Percentiles rank a stretch among this genome's conserved stretches.
Evolutionary conservation across 2,113 vertebrate species (phyloP).

Genomic region (Phrynosoma platyrhinos): DNA sequence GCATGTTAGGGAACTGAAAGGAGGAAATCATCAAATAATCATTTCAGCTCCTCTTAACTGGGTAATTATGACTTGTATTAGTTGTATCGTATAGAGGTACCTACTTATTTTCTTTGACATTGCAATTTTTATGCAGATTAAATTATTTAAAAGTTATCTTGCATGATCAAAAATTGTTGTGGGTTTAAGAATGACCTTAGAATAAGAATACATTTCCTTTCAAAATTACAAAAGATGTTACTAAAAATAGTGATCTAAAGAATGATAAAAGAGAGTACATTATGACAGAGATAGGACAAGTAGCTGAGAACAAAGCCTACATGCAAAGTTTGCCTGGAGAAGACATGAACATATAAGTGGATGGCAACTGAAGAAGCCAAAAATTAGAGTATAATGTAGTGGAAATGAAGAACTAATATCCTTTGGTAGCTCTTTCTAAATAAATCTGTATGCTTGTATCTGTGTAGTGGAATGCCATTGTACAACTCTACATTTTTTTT

Average conservation of each 20-base stretch:
- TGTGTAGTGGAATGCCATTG: background rate
- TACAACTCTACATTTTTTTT: no score
- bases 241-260: background rate
- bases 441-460: background rate
- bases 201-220: background rate
- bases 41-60: background rate
- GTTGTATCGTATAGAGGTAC: no score
- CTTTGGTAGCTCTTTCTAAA: background rate
- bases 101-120: no score
- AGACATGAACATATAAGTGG: background rate
- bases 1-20: background rate
- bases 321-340: background rate
- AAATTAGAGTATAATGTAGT: background rate
- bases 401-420: background rate
- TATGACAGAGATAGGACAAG: background rate
- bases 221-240: background rate
- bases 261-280: background rate
- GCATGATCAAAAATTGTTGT: no score
- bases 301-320: background rate
- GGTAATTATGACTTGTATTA: no score
- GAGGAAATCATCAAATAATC: background rate
- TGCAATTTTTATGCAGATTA: no score
- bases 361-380: background rate
- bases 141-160: constrained; percentile 3
- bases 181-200: no score